Evolutionary conservation across 2,888 invertebrate genomes (phyloP).

Genomic region (Cheilosia scutellata): DNA sequence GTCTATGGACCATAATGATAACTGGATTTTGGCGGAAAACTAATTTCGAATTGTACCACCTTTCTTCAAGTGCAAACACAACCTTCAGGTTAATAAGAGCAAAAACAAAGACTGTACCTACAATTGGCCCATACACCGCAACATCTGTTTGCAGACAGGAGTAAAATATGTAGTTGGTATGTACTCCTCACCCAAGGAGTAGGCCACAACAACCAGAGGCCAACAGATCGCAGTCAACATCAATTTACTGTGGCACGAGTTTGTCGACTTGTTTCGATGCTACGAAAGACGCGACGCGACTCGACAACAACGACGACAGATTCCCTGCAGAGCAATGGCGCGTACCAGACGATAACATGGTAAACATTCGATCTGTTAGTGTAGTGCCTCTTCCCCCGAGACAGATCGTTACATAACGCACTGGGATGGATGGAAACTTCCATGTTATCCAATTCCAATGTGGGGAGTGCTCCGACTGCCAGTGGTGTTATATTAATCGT

Average conservation of each 20-base stretch:
- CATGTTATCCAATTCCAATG: slow-evolving; percentile 55
- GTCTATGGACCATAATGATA: too few relatives aligned
- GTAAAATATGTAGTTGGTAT: neutral
- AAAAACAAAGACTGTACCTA: neutral
- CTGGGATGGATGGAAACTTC: neutral
- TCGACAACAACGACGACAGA: slow-evolving; percentile 54
- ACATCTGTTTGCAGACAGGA: slow-evolving; percentile 30
- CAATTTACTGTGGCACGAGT: slow-evolving; percentile 52
- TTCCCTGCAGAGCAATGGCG: slow-evolving; percentile 54
- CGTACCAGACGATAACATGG: slow-evolving; percentile 40
- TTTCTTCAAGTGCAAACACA: neutral
- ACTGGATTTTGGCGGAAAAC: too few relatives aligned
- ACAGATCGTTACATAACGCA: slow-evolving; percentile 42
- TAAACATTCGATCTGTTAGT: slow-evolving; percentile 32
- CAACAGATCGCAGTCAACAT: slow-evolving; percentile 47
- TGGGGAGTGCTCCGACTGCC: slow-evolving; percentile 24
- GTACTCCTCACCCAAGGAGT: slow-evolving; percentile 16
- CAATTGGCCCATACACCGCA: slow-evolving; percentile 12
- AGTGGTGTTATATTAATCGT: slow-evolving; percentile 43
- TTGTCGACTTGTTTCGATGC: slow-evolving; percentile 35
- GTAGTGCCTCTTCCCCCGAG: slow-evolving; percentile 11
- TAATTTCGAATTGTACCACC: too few relatives aligned
- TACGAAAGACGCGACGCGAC: slow-evolving; percentile 3
- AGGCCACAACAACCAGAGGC: slow-evolving; percentile 33
- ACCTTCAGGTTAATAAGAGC: slow-evolving; percentile 12